Conservation (phyloP, 2,797 vertebrate species). For the Helostoma temminkii region DNA sequence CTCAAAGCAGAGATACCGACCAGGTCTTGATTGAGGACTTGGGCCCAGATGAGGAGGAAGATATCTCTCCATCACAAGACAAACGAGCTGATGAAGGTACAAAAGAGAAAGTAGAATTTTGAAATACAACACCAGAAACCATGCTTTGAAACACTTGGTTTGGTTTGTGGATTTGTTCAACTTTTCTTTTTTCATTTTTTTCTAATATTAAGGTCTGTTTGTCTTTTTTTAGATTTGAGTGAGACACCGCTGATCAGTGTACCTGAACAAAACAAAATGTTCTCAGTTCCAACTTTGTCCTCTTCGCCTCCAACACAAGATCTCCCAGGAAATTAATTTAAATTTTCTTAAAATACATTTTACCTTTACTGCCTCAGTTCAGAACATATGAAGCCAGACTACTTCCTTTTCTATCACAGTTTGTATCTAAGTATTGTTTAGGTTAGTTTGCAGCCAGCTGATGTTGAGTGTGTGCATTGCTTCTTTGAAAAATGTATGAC, state of each 20-base stretch:
- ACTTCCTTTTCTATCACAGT: slow-evolving; percentile 4
- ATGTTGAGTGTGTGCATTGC: slow-evolving; percentile 26
- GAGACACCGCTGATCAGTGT: slow-evolving; percentile 56
- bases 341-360: slow-evolving; percentile 50
- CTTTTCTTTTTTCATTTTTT: not conserved
- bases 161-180: slow-evolving; percentile 1
- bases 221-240: slow-evolving; percentile 76
- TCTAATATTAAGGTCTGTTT: slow-evolving; percentile 15
- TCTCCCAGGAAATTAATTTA: slow-evolving; percentile 66
- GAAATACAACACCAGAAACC: not conserved
- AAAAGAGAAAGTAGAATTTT: not conserved
- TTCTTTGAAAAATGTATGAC: slow-evolving; percentile 51
- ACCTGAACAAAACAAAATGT: slow-evolving; percentile 66
- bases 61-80: slow-evolving; percentile 46
- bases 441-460: slow-evolving; percentile 23
- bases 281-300: slow-evolving; percentile 67
- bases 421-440: slow-evolving; percentile 31
- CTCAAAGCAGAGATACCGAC: slow-evolving; percentile 43
- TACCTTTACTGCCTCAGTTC: slow-evolving; percentile 33
- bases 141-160: not conserved
- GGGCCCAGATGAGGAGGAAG: slow-evolving; percentile 69
- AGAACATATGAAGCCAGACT: slow-evolving; percentile 10
- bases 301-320: slow-evolving; percentile 65
- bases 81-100: slow-evolving; percentile 68
- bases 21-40: slow-evolving; percentile 81